phyloP scores from a whole-genome alignment of 1,140 invertebrate species.

The Drosophila pruinosa region DNA sequence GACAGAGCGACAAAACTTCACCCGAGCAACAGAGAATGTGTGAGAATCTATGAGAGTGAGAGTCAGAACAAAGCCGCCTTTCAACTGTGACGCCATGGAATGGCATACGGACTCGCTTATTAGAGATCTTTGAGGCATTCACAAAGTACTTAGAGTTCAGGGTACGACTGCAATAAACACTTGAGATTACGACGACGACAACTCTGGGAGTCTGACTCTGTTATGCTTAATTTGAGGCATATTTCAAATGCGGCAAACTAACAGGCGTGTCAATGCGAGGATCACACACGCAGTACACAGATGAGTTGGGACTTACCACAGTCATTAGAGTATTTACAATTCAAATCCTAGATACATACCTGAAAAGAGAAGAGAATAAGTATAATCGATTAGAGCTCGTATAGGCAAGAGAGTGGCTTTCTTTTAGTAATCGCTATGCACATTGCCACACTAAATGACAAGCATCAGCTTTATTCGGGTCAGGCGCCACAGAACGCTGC shows the following conservation, averaged over 20 bases:
- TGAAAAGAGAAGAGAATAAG: constrained; percentile 11
- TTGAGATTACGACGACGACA: constrained; percentile 53
- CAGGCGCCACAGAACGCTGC: constrained; percentile 34
- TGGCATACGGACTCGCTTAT: constrained; percentile 55
- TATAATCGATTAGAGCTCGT: constrained; percentile 13
- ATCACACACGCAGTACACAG: constrained; percentile 55
- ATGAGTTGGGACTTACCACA: constrained; percentile 24
- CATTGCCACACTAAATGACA: background rate
- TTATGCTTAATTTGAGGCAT: constrained; percentile 58
- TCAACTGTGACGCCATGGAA: constrained; percentile 42
- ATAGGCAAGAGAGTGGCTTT: background rate
- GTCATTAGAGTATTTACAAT: background rate
- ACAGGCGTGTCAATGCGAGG: constrained; percentile 57
- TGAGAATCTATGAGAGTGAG: background rate
- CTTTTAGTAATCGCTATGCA: background rate
- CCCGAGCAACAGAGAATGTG: background rate
- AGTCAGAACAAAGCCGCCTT: constrained; percentile 41
- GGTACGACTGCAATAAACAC: constrained; percentile 48
- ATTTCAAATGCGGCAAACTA: constrained; percentile 45
- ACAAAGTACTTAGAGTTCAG: constrained; percentile 3
- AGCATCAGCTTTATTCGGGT: constrained; percentile 49
- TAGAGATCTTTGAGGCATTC: constrained; percentile 34
- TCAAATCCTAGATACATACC: constrained; percentile 17
- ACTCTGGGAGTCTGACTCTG: constrained; percentile 2
- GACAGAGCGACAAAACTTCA: constrained; percentile 53